A percentile compares a stretch with the other conserved stretches of the same genome.
These are phyloP conservation scores for Campylomormyrus numenius DNA, from an alignment of 2,113 vertebrate genomes.

Conservation along the genomic window DNA sequence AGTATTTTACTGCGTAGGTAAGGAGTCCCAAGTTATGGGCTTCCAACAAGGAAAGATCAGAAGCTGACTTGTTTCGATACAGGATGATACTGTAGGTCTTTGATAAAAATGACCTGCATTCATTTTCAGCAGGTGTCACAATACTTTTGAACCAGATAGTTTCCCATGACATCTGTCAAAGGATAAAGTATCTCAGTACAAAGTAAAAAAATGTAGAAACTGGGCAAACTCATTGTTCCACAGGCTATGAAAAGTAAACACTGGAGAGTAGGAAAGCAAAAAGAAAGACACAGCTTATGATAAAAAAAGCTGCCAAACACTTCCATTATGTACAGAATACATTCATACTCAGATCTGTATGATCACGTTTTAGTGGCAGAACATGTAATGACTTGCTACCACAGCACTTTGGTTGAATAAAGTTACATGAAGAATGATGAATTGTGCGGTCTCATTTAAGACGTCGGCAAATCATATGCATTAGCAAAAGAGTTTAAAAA, in stretches of 20 bases:
- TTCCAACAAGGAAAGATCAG: neutral
- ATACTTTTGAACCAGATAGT: neutral
- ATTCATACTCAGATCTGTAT: slow-evolving; percentile 25
- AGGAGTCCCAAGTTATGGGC: neutral
- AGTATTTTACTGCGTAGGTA: neutral
- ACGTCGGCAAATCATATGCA: slow-evolving; percentile 19
- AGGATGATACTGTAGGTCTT: neutral
- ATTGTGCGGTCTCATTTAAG: slow-evolving; percentile 26
- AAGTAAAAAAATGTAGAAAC: slow-evolving; percentile 19
- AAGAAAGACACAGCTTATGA: neutral
- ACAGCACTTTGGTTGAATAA: slow-evolving; percentile 65
- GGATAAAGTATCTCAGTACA: slow-evolving; percentile 9
- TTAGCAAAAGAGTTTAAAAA: slow-evolving; percentile 23
- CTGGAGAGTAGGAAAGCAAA: slow-evolving; percentile 14
- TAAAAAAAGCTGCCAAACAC: slow-evolving; percentile 9
- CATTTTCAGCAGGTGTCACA: neutral
- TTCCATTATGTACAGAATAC: slow-evolving; percentile 33
- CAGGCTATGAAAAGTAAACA: slow-evolving; percentile 1
- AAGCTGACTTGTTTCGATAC: neutral
- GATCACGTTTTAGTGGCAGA: slow-evolving; percentile 26
- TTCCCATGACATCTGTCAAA: slow-evolving; percentile 9
- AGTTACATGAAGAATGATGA: slow-evolving; percentile 44
- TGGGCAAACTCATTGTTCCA: neutral
- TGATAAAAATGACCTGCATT: slow-evolving; percentile 10
- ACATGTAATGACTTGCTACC: slow-evolving; percentile 48